Base-by-base conservation (phyloP, 1,140 invertebrate species). In the Drosophila ogumai region DNA sequence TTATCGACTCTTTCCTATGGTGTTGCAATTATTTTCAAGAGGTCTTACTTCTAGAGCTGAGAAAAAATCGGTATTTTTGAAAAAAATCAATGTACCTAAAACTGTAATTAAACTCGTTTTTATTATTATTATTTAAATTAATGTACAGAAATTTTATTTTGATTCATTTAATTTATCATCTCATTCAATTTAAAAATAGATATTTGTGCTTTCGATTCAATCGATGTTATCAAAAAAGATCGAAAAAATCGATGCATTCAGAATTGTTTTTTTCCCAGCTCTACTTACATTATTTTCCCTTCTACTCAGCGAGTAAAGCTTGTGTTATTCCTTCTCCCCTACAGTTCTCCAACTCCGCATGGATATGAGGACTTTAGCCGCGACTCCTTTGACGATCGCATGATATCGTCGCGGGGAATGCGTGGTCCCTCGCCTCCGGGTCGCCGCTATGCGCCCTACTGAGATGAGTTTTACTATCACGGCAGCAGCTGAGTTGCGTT, bases 361-460 rank as follows among this genome's bases (percentile, higher is more conserved):
- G 95, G 96, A 93, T 97, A 96, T 94, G 96, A 97, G 94, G 96
- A 97, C 94, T 97, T 96, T 91, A 97, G 96, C 93, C 94, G 96
- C 77, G 96, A 97, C 93, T 96, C 96, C 44, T 97, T 97, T 93
- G 96, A 97, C 93, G 96, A 97, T 85, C 95, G 96, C 93, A 96
- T 96, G 95, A 96, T 94, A 94, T 94, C 94, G 72, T 94, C 94
- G 66, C 92, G 84, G 61, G 93, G 92, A 72, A 81, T 91, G 81
- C 87, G 91, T 31, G 82, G 88, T 78, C 86, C 90, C 19, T 91
- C 95, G 68, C 96, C 96, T 78, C 96, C 96, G 71, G 95, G 96
- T 57, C 95, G 96, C 93, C 95, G 96, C 93, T 97, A 96, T 93
- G 95, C 96, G 92, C 96, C 96, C 87, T 96, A 97, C 94, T 97